phyloP scores from a whole-genome alignment of 2,797 vertebrate species.

The Sarcophilus harrisii region DNA sequence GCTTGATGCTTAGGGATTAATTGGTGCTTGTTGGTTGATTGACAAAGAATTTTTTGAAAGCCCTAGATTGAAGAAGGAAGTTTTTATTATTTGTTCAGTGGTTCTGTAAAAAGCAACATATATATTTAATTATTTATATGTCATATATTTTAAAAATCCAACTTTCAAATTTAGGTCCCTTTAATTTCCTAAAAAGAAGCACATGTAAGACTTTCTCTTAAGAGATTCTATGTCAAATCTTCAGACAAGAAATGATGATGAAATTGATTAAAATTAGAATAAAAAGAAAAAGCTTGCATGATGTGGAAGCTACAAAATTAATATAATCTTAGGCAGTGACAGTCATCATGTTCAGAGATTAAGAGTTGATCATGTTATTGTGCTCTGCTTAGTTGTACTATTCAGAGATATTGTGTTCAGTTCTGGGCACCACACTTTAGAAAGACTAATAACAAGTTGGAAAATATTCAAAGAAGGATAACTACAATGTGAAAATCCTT shows the following conservation, averaged over 20 bases:
- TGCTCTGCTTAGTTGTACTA: neutral
- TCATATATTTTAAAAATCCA: constrained; percentile 19
- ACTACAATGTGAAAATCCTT: too few relatives aligned
- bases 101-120: neutral
- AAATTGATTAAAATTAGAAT: constrained; percentile 45
- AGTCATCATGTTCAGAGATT: neutral
- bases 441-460: too few relatives aligned
- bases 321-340: neutral
- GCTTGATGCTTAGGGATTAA: neutral
- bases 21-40: neutral
- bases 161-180: constrained; percentile 41
- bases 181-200: constrained; percentile 53
- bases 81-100: neutral
- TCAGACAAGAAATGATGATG: constrained; percentile 60
- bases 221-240: constrained; percentile 11
- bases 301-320: neutral
- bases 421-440: neutral
- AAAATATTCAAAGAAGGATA: neutral
- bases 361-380: neutral
- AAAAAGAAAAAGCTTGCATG: constrained; percentile 14
- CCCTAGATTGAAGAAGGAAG: neutral
- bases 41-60: neutral
- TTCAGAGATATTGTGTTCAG: neutral
- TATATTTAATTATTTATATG: neutral
- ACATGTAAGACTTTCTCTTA: neutral